Percentiles rank a stretch among this genome's conserved stretches.
Conservation (phyloP, 2,797 vertebrate species). For the Hyperoplus lanceolatus region DNA sequence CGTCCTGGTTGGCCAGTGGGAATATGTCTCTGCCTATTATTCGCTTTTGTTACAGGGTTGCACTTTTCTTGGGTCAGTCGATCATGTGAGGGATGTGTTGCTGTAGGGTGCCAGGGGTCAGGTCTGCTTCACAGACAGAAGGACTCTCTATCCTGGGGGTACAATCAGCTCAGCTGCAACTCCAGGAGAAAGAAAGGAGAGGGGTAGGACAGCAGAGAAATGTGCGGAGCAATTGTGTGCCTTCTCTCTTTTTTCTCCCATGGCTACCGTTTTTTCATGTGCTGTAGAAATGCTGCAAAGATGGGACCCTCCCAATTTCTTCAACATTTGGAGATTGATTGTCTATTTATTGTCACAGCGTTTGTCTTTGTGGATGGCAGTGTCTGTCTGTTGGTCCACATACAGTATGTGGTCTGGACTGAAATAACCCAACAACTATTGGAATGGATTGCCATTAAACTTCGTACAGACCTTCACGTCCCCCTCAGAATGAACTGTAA, state of each 20-base stretch:
- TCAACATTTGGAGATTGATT: not conserved
- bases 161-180: slow-evolving; percentile 67
- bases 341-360: not conserved
- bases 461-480: not conserved
- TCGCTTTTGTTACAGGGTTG: slow-evolving; percentile 59
- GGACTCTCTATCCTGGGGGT: slow-evolving; percentile 52
- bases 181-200: slow-evolving; percentile 39
- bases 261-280: slow-evolving; percentile 37
- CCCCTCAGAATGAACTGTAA: not conserved
- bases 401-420: not conserved
- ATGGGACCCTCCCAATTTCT: slow-evolving; percentile 22
- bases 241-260: slow-evolving; percentile 26
- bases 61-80: slow-evolving; percentile 64
- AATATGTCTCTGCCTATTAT: slow-evolving; percentile 77
- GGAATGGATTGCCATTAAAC: not conserved
- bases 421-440: not conserved
- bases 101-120: slow-evolving; percentile 59
- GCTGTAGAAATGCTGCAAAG: slow-evolving; percentile 35
- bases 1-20: slow-evolving; percentile 63
- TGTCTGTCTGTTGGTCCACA: not conserved
- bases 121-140: slow-evolving; percentile 64
- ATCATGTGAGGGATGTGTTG: slow-evolving; percentile 75
- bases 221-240: slow-evolving; percentile 50
- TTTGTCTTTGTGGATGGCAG: too few relatives aligned
- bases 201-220: slow-evolving; percentile 49